Conservation (phyloP, 2,888 invertebrate genomes). For the Himalopsyche japonica region DNA sequence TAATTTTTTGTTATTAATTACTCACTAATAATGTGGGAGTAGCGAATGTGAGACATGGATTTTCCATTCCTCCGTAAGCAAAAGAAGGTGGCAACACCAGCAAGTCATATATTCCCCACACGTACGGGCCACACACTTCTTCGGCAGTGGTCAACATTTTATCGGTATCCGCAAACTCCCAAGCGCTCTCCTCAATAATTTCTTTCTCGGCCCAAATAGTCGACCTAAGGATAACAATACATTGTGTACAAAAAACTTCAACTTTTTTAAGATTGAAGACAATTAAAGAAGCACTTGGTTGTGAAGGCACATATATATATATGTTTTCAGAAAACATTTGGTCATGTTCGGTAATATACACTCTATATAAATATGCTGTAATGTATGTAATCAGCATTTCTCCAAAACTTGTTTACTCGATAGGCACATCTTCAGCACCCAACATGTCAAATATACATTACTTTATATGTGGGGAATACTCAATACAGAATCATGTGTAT, state of each 20-base stretch:
- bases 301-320: too few species aligned
- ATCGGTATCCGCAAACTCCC: slow-evolving; percentile 89
- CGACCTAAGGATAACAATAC: slow-evolving; percentile 55
- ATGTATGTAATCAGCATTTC: too few species aligned
- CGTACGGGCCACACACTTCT: slow-evolving; percentile 82
- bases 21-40: slow-evolving; percentile 87
- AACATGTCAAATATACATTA: too few species aligned
- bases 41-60: slow-evolving; percentile 93
- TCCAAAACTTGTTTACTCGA: too few species aligned
- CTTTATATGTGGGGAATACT: too few species aligned
- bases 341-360: too few species aligned
- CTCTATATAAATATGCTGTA: too few species aligned
- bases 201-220: slow-evolving; percentile 90
- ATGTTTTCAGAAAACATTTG: too few species aligned
- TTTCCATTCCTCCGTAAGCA: slow-evolving; percentile 97
- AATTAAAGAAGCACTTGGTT: too few species aligned
- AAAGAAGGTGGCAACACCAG: slow-evolving; percentile 91
- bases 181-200: slow-evolving; percentile 78
- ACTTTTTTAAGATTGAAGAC: too few species aligned
- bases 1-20: slow-evolving; percentile 20
- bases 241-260: too few species aligned
- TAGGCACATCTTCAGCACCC: too few species aligned
- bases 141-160: slow-evolving; percentile 81
- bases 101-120: slow-evolving; percentile 88
- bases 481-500: not conserved